A percentile compares a stretch with the other conserved stretches of the same genome.
Conservation (phyloP, 2,113 vertebrate genomes). For the Tetrax tetrax region DNA sequence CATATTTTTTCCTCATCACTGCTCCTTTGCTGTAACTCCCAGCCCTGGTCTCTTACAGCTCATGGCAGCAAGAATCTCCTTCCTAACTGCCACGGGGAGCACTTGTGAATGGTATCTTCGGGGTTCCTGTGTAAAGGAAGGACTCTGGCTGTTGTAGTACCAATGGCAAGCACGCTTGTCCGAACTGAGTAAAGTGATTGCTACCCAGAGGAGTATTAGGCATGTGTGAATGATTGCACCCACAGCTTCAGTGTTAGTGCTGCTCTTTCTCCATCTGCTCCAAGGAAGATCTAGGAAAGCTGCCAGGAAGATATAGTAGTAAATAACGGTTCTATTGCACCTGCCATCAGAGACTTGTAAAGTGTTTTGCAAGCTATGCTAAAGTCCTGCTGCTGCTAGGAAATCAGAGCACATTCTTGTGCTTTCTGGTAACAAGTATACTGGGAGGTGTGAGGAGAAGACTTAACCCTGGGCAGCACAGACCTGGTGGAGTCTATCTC, state of each 20-base stretch:
- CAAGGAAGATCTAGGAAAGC: constrained; percentile 5
- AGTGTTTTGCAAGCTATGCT: not conserved
- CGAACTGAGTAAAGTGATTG: not conserved
- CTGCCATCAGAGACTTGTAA: not conserved
- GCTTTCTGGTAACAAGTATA: not conserved
- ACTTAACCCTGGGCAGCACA: not conserved
- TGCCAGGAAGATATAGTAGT: constrained; percentile 29
- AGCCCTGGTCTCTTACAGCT: not conserved
- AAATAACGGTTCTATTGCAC: constrained; percentile 48
- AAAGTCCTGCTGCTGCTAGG: not conserved
- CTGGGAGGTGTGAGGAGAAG: not conserved
- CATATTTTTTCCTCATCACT: constrained; percentile 30
- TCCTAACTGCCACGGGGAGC: not conserved
- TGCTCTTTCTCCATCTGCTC: constrained; percentile 57
- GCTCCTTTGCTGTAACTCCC: not conserved
- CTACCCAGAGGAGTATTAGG: constrained; percentile 14
- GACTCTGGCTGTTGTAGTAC: not conserved
- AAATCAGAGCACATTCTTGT: not conserved
- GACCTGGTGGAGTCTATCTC: not conserved
- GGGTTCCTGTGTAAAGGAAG: not conserved
- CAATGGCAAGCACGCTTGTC: not conserved
- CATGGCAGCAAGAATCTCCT: not conserved
- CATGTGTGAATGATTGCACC: constrained; percentile 14
- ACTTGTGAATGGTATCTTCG: not conserved
- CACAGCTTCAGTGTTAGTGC: not conserved